Evolutionary conservation across 2,113 vertebrate species (phyloP).

Genomic region (Sigmodon hispidus): DNA sequence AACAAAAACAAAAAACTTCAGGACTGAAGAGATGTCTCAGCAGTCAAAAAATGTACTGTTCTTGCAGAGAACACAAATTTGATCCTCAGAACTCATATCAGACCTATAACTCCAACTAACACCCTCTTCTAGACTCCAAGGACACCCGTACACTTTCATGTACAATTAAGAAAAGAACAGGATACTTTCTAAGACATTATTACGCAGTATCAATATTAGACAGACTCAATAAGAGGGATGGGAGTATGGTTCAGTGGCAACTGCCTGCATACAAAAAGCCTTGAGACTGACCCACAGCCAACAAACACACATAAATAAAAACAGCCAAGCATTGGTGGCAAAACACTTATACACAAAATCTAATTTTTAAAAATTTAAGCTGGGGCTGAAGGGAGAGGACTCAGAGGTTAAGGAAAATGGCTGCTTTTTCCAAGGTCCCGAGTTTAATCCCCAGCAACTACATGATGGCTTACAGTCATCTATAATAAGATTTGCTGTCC

Average conservation of each 20-base stretch:
- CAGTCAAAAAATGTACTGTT: neutral
- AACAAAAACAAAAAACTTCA: neutral
- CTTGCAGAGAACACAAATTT: neutral
- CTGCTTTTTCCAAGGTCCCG: no score
- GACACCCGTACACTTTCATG: neutral
- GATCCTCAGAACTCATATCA: neutral
- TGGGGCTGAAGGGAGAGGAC: no score
- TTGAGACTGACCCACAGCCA: no score
- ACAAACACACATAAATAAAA: no score
- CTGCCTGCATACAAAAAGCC: neutral
- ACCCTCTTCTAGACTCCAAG: neutral
- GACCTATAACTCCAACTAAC: neutral
- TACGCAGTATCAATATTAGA: neutral
- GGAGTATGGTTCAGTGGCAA: neutral
- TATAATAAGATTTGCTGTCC: no score
- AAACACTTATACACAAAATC: neutral
- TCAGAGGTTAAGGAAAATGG: no score
- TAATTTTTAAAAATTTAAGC: no score
- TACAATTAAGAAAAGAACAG: neutral
- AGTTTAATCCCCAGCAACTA: no score
- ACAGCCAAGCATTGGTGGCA: no score
- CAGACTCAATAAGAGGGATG: neutral
- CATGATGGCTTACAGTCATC: no score
- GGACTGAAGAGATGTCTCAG: neutral
- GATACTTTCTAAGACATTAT: constrained; percentile 2